Conservation (phyloP, 2,113 vertebrate genomes). For the Macrotis lagotis region DNA sequence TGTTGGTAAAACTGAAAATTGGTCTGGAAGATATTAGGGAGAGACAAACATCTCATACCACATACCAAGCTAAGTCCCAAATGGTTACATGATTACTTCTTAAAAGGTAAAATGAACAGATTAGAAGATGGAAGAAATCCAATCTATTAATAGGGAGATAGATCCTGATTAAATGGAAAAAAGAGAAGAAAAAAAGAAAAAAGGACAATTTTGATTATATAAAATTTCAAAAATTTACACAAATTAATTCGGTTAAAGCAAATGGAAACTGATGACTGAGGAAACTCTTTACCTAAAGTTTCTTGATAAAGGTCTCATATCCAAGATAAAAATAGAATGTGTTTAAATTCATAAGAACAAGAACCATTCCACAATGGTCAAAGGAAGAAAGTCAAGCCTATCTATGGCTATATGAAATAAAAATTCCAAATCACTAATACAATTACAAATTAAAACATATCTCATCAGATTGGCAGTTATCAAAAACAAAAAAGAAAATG, state of each 20-base stretch:
- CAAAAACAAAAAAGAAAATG: not conserved
- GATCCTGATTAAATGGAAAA: not conserved
- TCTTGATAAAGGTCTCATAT: not conserved
- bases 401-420: not conserved
- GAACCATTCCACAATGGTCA: not conserved
- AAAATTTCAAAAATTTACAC: not conserved
- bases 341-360: not conserved
- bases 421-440: not conserved
- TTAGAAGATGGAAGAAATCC: not conserved
- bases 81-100: not conserved
- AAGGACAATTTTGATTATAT: not conserved
- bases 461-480: not conserved
- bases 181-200: not conserved
- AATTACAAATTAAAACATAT: not conserved
- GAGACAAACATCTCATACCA: not conserved
- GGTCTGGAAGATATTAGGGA: not conserved
- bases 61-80: not conserved
- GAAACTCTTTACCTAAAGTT: not conserved
- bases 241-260: not conserved
- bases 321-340: not conserved
- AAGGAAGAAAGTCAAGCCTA: not conserved
- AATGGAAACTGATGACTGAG: not conserved
- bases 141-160: not conserved
- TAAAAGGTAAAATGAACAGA: not conserved
- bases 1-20: not conserved